Evolutionary conservation across 1,140 invertebrate species (phyloP), one percentile per base, ranked within the genome.

Genomic region (Drosophila tropicalis): DNA sequence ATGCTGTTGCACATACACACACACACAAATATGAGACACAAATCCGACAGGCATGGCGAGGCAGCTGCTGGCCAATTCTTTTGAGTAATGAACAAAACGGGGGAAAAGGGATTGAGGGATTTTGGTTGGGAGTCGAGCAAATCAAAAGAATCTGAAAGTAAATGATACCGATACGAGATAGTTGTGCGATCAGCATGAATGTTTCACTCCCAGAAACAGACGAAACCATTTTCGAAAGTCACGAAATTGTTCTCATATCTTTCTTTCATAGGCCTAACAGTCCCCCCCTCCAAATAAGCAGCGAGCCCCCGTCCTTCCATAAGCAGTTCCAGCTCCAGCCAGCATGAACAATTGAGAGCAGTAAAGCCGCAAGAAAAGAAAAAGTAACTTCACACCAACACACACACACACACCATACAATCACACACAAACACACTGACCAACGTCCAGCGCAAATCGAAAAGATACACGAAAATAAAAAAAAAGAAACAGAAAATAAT

Each of bases 401-500:
- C 62, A 70, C 5, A 64, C 62, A 70, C 5, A 32, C 62, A 44
- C 32, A 39, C 41, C 19, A 70, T 32, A 57, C 25, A 62, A 29
- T 61, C 17, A 22, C 5, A 51, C 3, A 68, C 36, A 22, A 29
- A 62, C 36, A 62, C 54, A 65, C 22, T 67, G 67, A 75, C 60
- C 73, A 68, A 40, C 40, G 69, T 73, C 62, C 75, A 72, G 55
- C 58, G 70, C 55, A 81, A 81, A 86, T 84, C 83, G 82, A 86
- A 86, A 86, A 87, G 80, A 83, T 87, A 90, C 72, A 81, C 66
- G 73, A 83, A 90, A 29, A 29, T 29, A 29, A 5, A 29, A 29
- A 25, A 86, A 75, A 77, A 84, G 81, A 81, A 87, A 82, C 70
- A 83, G 79, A 83, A 89, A 89, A 89, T 89, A 89, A 89, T 89